Evolutionary conservation across 1,140 invertebrate genomes (phyloP).

Genomic region (Drosophila micromelanica): DNA sequence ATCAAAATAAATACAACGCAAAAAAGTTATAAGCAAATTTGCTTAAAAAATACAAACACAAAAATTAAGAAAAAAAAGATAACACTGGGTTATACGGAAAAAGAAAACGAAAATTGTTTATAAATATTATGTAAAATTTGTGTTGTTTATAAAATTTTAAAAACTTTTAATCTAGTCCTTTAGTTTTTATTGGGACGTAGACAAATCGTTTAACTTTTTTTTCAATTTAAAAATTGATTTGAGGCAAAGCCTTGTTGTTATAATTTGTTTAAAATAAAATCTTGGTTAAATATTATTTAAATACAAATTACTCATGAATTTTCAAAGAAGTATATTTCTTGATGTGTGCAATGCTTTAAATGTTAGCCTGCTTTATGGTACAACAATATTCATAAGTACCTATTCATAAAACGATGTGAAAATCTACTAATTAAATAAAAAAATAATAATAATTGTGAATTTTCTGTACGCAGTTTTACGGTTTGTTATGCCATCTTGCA

Average conservation of each 20-base stretch:
- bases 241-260: constrained; percentile 74
- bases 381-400: constrained; percentile 76
- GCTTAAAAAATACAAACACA: constrained; percentile 70
- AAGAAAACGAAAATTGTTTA: constrained; percentile 1
- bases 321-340: constrained; percentile 34
- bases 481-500: constrained; percentile 64
- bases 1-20: constrained; percentile 76
- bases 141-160: constrained; percentile 47
- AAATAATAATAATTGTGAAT: constrained; percentile 35
- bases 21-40: constrained; percentile 70
- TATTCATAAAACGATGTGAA: constrained; percentile 61
- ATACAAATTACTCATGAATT: constrained; percentile 12
- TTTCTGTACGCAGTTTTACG: constrained; percentile 57
- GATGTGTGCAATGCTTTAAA: constrained; percentile 76
- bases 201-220: constrained; percentile 7
- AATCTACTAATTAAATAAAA: constrained; percentile 20
- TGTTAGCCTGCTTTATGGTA: constrained; percentile 81
- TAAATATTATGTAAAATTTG: constrained; percentile 26
- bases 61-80: constrained; percentile 13
- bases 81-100: constrained; percentile 14
- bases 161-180: constrained; percentile 64
- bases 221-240: constrained; percentile 61
- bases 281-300: constrained; percentile 29
- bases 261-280: constrained; percentile 30
- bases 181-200: constrained; percentile 53